phyloP scores from a whole-genome alignment of 2,113 vertebrate genomes.

The Channa maculata region DNA sequence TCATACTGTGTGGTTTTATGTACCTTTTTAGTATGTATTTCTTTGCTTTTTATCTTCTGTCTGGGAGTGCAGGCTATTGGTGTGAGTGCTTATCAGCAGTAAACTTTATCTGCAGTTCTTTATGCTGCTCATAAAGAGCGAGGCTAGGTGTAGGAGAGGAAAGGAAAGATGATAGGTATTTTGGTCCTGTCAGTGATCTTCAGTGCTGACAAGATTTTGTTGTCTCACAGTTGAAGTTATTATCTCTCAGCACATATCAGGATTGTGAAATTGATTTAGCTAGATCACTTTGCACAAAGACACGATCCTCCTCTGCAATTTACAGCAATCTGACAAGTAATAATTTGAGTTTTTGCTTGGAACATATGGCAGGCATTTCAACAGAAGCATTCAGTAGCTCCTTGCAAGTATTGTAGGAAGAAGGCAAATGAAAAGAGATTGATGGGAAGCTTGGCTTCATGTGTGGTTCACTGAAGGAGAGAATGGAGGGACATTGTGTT shows the following conservation, averaged over 20 bases:
- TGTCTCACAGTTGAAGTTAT: slow-evolving; percentile 38
- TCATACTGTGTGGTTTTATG: background rate
- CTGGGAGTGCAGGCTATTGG: background rate
- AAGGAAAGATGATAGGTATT: slow-evolving; percentile 7
- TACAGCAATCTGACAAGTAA: slow-evolving; percentile 22
- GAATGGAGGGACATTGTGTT: background rate
- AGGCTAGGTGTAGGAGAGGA: background rate
- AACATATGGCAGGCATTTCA: slow-evolving; percentile 23
- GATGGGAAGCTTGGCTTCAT: background rate
- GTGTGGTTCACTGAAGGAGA: slow-evolving; percentile 8
- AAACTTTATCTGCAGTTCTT: background rate
- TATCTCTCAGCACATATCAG: slow-evolving; percentile 57
- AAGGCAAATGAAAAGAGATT: background rate
- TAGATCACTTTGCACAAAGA: slow-evolving; percentile 24
- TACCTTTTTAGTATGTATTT: background rate
- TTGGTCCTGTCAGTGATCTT: slow-evolving; percentile 29
- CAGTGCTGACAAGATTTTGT: slow-evolving; percentile 38
- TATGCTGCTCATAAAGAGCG: background rate
- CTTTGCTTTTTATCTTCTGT: background rate
- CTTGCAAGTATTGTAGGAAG: background rate
- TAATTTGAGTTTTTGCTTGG: slow-evolving; percentile 37
- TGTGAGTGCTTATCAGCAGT: background rate
- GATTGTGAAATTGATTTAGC: slow-evolving; percentile 59
- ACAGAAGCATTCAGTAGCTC: slow-evolving; percentile 13
- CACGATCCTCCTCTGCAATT: slow-evolving; percentile 6